phyloP scores from a whole-genome alignment of 2,888 invertebrate genomes.

The Macaria liturata region DNA sequence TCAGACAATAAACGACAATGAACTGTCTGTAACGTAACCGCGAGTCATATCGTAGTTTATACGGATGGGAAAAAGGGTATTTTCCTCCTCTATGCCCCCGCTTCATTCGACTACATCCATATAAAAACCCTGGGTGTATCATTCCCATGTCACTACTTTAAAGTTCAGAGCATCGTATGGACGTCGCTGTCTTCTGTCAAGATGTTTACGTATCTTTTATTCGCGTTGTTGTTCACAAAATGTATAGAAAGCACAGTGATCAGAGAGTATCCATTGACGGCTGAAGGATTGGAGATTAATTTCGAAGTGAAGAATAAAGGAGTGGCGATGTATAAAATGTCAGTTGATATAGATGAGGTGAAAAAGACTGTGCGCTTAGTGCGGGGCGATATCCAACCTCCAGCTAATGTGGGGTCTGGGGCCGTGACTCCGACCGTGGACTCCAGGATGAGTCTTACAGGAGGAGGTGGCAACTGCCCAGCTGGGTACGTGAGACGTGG shows the following conservation, averaged over 20 bases:
- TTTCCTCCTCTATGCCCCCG: no score
- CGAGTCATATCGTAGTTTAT: no score
- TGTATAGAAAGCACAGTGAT: slow-evolving; percentile 12
- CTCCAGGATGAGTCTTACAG: slow-evolving; percentile 35
- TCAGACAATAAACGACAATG: no score
- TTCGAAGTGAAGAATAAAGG: slow-evolving; percentile 27
- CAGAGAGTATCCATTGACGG: slow-evolving; percentile 27
- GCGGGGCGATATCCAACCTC: slow-evolving; percentile 3
- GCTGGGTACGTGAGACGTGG: slow-evolving; percentile 39
- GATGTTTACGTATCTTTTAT: slow-evolving; percentile 15
- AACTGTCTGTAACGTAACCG: no score
- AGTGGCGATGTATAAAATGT: slow-evolving; percentile 21
- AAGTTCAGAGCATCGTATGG: not conserved
- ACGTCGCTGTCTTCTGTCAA: not conserved
- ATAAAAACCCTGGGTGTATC: no score
- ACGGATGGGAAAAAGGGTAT: no score
- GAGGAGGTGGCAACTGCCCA: slow-evolving; percentile 44
- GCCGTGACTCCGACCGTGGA: slow-evolving; percentile 27
- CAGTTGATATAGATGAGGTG: slow-evolving; percentile 30
- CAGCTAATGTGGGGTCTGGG: not conserved
- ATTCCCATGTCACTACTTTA: no score
- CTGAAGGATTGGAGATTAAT: slow-evolving; percentile 29
- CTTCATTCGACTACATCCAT: no score
- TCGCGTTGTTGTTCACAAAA: slow-evolving; percentile 8
- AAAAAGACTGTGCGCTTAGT: slow-evolving; percentile 20